phyloP scores from a whole-genome alignment of 2,888 invertebrate genomes.

The Cephus runcator region DNA sequence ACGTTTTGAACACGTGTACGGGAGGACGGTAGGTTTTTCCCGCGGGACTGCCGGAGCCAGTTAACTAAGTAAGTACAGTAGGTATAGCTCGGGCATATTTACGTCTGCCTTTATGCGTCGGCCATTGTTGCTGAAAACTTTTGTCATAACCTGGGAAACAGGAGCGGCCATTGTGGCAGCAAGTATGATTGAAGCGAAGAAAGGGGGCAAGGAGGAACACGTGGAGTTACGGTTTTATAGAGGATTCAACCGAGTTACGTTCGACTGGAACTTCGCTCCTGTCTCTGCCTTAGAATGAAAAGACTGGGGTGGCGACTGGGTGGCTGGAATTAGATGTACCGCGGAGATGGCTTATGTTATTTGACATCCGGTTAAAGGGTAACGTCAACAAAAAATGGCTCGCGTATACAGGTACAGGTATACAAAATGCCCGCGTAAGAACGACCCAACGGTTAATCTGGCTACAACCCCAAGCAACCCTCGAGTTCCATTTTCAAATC shows the following conservation, averaged over 20 bases:
- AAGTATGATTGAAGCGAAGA: neutral
- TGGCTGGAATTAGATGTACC: too few species aligned
- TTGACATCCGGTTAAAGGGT: neutral
- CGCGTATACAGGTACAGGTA: neutral
- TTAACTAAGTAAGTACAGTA: neutral
- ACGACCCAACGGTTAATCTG: neutral
- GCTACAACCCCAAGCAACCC: neutral
- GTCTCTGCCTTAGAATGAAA: too few species aligned
- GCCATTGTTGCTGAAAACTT: constrained; percentile 2
- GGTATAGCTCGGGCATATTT: neutral
- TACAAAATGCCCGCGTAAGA: neutral
- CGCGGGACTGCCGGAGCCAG: too few species aligned
- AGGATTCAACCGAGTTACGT: neutral
- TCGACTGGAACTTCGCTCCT: too few species aligned
- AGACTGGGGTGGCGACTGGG: too few species aligned
- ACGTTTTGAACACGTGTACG: too few species aligned
- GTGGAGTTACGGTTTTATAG: neutral
- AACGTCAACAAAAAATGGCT: neutral
- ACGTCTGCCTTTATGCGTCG: neutral
- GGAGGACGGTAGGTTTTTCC: too few species aligned
- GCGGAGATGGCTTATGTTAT: too few species aligned
- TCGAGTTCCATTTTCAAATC: neutral
- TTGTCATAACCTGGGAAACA: neutral
- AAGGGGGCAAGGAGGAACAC: neutral
- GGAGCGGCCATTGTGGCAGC: neutral